Evolutionary conservation across 1,140 invertebrate species (phyloP), one percentile per base, ranked within the genome.

Genomic region (Ganaspis sp.): DNA sequence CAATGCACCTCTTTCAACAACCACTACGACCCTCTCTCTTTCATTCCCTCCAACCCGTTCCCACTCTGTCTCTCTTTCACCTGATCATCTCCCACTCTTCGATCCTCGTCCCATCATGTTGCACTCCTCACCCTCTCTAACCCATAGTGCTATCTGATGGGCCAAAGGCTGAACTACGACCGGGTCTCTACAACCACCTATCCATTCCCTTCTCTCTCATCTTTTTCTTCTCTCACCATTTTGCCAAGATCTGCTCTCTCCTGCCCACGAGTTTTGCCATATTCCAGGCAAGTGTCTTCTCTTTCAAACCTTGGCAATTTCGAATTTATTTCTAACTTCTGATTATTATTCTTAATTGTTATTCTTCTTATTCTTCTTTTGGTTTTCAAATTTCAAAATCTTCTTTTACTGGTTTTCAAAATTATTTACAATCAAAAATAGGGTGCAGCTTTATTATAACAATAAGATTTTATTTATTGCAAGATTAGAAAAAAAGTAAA

Each of bases 1-100:
- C 89, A 90, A 89, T 90, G 84, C 86, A 79, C 82, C 82, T 84
- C 84, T 87, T 87, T 85, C 86, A 81, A 81, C 75, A 82, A 78
- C 58, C 54, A 83, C 49, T 64, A 29, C 40, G 49, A 58, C 34
- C 58, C 73, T 79, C 76, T 78, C 37, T 69, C 58, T 70, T 54
- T 75, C 73, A 80, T 75, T 77, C 70, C 54, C 71, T 81, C 72
- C 23, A 53, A 82, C 73, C 77, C 69, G 73, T 77, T 72, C 49
- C 45, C 42, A 15, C 69, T 75, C 70, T 45, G 37, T 72, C 75
- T 23, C 34, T 76, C 45, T 38, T 72, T 72, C 12, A 53, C 74
- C 74, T 69, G 74, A 75, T 75, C 77, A 45, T 72, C 74, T 74
- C 77, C 81, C 76, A 80, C 69, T 81, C 77, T 76, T 79, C 76